A percentile compares a stretch with the other conserved stretches of the same genome.
Evolutionary conservation across 2,888 invertebrate genomes (phyloP).

Genomic region (Acanthosepion pharaonis): DNA sequence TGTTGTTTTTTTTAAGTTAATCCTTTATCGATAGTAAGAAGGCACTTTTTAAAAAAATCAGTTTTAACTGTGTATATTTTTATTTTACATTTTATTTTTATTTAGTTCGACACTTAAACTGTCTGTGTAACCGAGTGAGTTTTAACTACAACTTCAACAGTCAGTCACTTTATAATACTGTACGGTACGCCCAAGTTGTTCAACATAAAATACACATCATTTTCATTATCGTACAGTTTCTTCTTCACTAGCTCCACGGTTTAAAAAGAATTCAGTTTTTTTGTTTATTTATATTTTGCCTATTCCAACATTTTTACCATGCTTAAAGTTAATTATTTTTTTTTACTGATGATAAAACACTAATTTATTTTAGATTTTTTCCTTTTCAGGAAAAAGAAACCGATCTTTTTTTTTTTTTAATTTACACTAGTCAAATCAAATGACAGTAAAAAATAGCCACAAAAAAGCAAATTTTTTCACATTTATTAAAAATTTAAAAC

Average conservation of each 20-base stretch:
- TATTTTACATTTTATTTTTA: background rate
- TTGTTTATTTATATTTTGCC: background rate
- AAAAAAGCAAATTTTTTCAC: background rate
- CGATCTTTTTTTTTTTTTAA: background rate
- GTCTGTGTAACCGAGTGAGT: background rate
- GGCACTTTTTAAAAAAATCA: background rate
- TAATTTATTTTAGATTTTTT: background rate
- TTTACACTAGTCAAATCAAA: background rate
- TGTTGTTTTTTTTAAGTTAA: too few species aligned
- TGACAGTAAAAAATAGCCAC: background rate
- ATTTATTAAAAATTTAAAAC: too few species aligned
- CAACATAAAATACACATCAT: background rate
- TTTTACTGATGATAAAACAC: background rate
- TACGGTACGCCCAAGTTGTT: background rate
- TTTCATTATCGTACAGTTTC: slow-evolving; percentile 17
- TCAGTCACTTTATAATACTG: background rate
- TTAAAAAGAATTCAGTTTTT: background rate
- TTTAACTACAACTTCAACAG: background rate
- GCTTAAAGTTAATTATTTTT: background rate
- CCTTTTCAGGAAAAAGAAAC: background rate
- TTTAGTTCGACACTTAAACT: background rate
- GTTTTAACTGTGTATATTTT: background rate
- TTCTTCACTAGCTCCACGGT: background rate
- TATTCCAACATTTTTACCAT: background rate
- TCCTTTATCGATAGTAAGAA: background rate